Percentiles rank a stretch among this genome's conserved stretches.
Conservation (phyloP, 1,140 invertebrate genomes). For the Teleogryllus occipitalis region DNA sequence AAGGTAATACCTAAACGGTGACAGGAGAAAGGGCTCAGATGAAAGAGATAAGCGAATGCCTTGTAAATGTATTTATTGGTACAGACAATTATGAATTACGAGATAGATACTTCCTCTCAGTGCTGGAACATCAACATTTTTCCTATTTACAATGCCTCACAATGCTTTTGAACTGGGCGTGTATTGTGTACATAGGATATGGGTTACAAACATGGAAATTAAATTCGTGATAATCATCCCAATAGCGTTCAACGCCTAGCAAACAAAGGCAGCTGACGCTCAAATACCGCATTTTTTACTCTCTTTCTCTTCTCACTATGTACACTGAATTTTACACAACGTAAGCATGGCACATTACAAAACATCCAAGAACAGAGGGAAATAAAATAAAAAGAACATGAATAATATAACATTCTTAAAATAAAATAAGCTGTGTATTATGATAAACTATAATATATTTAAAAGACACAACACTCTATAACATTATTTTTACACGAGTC, state of each 20-base stretch:
- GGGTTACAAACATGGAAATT: neutral
- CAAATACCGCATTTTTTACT: neutral
- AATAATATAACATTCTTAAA: neutral
- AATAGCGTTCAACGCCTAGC: neutral
- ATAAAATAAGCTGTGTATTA: too few relatives aligned
- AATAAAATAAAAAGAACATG: neutral
- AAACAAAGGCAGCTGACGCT: neutral
- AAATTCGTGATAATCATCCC: neutral
- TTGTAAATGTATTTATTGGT: slow-evolving; percentile 6
- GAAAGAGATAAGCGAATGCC: neutral
- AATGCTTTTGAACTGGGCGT: neutral
- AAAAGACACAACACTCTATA: too few relatives aligned
- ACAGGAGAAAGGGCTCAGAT: neutral
- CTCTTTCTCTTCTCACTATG: neutral
- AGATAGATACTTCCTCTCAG: neutral
- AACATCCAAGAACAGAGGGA: neutral
- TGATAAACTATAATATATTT: too few relatives aligned
- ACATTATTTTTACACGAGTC: too few relatives aligned
- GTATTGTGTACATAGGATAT: neutral
- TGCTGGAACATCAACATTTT: neutral
- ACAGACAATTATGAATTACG: neutral
- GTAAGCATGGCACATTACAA: neutral
- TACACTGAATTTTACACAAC: neutral
- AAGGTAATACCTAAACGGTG: neutral
- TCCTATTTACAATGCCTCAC: neutral